Base-by-base conservation (phyloP, 2,888 invertebrate genomes). In the Cheiracanthium punctorium region DNA sequence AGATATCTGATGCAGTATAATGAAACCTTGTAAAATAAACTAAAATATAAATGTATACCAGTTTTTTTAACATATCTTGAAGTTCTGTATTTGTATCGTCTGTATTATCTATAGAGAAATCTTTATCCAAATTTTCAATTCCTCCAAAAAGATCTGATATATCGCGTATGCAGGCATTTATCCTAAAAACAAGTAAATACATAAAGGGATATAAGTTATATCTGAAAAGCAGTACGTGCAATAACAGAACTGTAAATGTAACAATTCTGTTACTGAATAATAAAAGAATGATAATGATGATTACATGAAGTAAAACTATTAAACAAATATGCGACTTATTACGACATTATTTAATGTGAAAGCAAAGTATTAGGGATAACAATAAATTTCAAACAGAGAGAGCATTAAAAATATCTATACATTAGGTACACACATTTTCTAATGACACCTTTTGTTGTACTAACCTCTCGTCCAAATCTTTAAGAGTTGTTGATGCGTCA, bases 111-210 rank as follows among this genome's bases (percentile, higher is more conserved):
- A 73, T n/a, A 30, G 28, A 37, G 17, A 72, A 72, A 29, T 52
- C n/a, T 24, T 37, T 58, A 17, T 79, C 72, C 24, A 77, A 72
- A 67, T 77, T 77, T 28, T 84, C 82, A 52, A 84, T 72, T 8
- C 69, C 69, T 29, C 41, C 73, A 77, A 84, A 84, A 20, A 84
- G 28, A 5, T 17, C 37, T 8, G 77, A 48, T 73, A 84, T 84
- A 29, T 84, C 84, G n/a, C 8, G 29, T 8, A 84, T 52, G 28
- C 84, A 84, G 5, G 65, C 43, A 29, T 69, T 77, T 29, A 84
- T 84, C 30, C 84, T 84, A 24, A 37, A 70, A 70, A 37, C 14
- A 65, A 28, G 1, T 24, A 65, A 14, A 65, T 65, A 65, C 28
- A 65, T 65, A 10, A 14, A 14, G 24, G 8, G 14, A 65, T 10